These are phyloP conservation scores for Ataeniobius toweri DNA, from an alignment of 2,797 vertebrate species.

Conservation along the genomic window DNA sequence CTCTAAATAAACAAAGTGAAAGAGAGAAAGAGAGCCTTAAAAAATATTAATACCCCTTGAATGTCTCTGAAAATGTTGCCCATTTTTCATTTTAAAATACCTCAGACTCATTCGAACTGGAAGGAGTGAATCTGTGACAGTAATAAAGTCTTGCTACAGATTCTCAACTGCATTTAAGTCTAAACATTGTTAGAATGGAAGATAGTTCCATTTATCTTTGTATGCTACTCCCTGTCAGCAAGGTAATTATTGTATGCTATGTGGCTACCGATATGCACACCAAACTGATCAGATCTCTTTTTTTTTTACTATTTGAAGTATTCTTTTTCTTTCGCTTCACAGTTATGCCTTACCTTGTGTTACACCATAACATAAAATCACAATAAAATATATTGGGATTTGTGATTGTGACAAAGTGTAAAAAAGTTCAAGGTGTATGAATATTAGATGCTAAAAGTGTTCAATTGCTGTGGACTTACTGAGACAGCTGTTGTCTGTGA, in stretches of 20 bases:
- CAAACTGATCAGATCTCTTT: too few species aligned
- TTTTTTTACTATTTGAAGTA: too few species aligned
- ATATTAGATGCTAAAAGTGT: not conserved
- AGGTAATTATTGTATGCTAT: too few species aligned
- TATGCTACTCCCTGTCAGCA: too few species aligned
- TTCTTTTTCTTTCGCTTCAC: too few species aligned
- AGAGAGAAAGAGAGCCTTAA: not conserved
- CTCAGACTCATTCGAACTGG: not conserved
- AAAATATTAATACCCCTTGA: not conserved
- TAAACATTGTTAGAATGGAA: too few species aligned
- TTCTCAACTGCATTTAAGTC: not conserved
- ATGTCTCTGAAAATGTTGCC: not conserved
- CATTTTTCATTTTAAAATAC: not conserved
- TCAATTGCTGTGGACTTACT: constrained; percentile 78
- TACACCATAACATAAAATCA: not conserved
- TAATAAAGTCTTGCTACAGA: too few species aligned
- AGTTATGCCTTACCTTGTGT: not conserved
- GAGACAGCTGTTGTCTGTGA: constrained; percentile 90
- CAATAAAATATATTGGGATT: not conserved
- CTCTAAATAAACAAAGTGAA: not conserved
- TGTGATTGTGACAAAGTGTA: not conserved
- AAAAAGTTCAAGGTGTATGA: not conserved
- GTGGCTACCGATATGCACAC: too few species aligned
- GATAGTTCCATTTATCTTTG: too few species aligned
- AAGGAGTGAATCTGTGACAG: not conserved